Evolutionary conservation across 2,113 vertebrate species (phyloP).

Genomic region (Daboia siamensis): DNA sequence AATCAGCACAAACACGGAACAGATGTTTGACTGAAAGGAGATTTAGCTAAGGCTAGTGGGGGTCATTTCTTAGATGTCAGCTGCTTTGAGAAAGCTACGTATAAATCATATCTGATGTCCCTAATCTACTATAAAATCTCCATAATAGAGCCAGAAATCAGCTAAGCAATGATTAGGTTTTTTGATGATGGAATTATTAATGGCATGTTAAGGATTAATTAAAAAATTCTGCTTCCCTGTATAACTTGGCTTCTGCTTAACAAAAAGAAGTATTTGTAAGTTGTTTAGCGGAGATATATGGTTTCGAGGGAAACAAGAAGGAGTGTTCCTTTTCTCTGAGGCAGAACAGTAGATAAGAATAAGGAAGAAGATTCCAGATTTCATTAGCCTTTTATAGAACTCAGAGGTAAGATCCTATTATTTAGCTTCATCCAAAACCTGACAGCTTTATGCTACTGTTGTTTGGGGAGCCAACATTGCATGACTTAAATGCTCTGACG

Average conservation of each 20-base stretch:
- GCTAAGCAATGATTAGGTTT: conserved; percentile 52
- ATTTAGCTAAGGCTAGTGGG: conserved; percentile 42
- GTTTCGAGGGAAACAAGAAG: conserved; percentile 46
- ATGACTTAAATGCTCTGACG: not conserved
- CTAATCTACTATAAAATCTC: conserved; percentile 58
- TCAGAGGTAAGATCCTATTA: not conserved
- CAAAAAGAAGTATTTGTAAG: not conserved
- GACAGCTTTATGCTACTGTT: not conserved
- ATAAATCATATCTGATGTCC: conserved; percentile 45
- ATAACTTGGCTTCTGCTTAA: conserved; percentile 33
- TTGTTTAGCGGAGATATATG: conserved; percentile 19
- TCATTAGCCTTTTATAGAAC: not conserved
- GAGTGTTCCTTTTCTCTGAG: not conserved
- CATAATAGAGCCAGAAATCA: conserved; percentile 47
- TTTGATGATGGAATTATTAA: conserved; percentile 38
- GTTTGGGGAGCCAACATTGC: not conserved
- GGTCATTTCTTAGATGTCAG: conserved; percentile 53
- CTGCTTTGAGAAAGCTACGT: conserved; percentile 45
- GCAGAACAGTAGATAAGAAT: not conserved
- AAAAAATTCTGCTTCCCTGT: conserved; percentile 42
- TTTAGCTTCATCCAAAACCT: not conserved
- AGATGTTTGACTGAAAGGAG: conserved; percentile 59
- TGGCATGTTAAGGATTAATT: conserved; percentile 39
- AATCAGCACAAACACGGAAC: conserved; percentile 57
- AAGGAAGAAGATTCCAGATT: not conserved